Evolutionary conservation across 2,797 vertebrate species (phyloP).

Genomic region (Gambusia yucatana): DNA sequence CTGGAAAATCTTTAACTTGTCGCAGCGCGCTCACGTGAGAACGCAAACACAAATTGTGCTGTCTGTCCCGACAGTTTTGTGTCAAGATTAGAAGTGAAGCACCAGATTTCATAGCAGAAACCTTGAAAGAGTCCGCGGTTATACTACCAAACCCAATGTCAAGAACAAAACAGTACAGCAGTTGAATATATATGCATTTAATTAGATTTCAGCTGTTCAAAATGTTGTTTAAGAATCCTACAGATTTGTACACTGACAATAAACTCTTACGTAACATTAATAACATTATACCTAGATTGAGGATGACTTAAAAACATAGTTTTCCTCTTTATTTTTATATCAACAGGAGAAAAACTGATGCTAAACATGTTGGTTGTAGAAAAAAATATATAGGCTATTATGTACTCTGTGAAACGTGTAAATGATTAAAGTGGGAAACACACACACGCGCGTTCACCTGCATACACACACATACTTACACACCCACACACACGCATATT

Average conservation of each 20-base stretch:
- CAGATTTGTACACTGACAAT: neutral
- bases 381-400: neutral
- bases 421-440: neutral
- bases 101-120: neutral
- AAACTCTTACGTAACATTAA: neutral
- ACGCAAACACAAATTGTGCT: neutral
- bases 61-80: neutral
- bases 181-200: neutral
- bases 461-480: neutral
- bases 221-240: neutral
- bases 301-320: neutral
- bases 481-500: neutral
- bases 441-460: neutral
- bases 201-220: neutral
- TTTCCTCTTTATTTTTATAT: neutral
- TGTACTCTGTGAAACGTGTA: neutral
- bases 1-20: neutral
- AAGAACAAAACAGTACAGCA: neutral
- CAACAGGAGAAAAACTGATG: neutral
- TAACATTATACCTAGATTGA: neutral
- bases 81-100: neutral
- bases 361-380: neutral
- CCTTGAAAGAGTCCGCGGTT: neutral
- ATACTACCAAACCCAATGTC: neutral
- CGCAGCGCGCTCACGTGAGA: conserved; percentile 43